Conservation (phyloP, 2,888 invertebrate genomes). For the Andrena dorsata region DNA sequence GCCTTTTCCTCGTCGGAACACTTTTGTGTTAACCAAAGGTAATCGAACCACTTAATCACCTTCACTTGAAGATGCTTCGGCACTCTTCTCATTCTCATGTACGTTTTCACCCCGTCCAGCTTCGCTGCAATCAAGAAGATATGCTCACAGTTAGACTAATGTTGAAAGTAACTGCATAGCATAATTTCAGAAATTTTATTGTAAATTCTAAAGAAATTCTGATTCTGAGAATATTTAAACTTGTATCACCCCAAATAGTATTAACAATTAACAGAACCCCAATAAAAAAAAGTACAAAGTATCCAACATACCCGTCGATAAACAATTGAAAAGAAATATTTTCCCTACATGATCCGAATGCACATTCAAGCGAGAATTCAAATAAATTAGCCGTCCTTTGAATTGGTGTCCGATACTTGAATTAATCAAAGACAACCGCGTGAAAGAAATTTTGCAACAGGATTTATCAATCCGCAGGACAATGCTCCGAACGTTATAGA, state of each 20-base stretch:
- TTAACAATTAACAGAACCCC: no score
- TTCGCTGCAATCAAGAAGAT: slow-evolving; percentile 90
- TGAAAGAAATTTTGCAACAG: neutral
- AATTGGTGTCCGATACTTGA: neutral
- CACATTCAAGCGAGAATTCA: no score
- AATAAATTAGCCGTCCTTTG: no score
- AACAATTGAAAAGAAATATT: no score
- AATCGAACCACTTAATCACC: slow-evolving; percentile 99
- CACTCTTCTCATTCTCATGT: slow-evolving; percentile 98
- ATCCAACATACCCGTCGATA: no score
- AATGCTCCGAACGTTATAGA: neutral
- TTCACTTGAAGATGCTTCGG: slow-evolving; percentile 98
- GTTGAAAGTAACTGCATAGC: neutral
- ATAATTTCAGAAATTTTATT: no score
- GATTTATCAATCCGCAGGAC: neutral
- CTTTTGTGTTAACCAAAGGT: slow-evolving; percentile 99
- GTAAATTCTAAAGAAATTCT: neutral
- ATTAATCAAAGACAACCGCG: slow-evolving; percentile 11
- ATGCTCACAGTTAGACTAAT: neutral
- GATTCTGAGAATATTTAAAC: no score
- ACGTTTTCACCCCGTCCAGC: slow-evolving; percentile 99
- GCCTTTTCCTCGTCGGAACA: slow-evolving; percentile 98
- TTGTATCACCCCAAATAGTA: no score
- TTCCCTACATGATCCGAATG: no score
- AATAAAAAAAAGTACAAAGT: no score